Conservation (phyloP, 2,113 vertebrate genomes). For the Ranitomeya variabilis region DNA sequence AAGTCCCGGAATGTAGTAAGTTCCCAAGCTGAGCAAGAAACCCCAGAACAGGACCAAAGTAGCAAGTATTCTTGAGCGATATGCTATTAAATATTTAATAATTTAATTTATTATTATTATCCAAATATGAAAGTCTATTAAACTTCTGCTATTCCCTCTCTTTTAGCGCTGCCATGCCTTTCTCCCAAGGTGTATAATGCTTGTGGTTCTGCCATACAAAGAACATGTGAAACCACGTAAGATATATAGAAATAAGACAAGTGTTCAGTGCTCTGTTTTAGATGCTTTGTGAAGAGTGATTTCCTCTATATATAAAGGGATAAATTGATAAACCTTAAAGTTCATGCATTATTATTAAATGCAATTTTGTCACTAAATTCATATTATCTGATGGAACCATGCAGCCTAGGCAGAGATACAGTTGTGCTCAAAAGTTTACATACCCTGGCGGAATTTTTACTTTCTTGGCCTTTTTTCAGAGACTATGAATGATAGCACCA, state of each 20-base stretch:
- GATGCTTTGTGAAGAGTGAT: not conserved
- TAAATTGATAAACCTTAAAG: not conserved
- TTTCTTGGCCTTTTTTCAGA: no score
- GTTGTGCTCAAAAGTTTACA: no score
- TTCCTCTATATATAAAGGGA: not conserved
- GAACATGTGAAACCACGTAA: constrained; percentile 84
- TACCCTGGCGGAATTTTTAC: no score
- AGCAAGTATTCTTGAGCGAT: not conserved
- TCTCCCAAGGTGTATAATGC: constrained; percentile 80
- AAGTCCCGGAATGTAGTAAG: constrained; percentile 82
- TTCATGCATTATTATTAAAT: not conserved
- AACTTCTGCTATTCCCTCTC: not conserved
- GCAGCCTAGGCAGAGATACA: no score
- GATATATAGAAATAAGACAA: not conserved
- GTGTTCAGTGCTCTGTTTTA: not conserved
- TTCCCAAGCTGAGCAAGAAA: not conserved
- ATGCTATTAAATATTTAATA: not conserved
- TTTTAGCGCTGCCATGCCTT: constrained; percentile 76
- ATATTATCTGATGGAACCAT: no score
- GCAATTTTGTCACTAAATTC: not conserved
- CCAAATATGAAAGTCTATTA: not conserved
- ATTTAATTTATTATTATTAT: no score
- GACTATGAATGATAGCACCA: no score
- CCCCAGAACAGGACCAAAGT: not conserved
- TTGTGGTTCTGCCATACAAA: constrained; percentile 76